Conservation (phyloP, 2,888 invertebrate species). For the Drosophila atroscutellata region DNA sequence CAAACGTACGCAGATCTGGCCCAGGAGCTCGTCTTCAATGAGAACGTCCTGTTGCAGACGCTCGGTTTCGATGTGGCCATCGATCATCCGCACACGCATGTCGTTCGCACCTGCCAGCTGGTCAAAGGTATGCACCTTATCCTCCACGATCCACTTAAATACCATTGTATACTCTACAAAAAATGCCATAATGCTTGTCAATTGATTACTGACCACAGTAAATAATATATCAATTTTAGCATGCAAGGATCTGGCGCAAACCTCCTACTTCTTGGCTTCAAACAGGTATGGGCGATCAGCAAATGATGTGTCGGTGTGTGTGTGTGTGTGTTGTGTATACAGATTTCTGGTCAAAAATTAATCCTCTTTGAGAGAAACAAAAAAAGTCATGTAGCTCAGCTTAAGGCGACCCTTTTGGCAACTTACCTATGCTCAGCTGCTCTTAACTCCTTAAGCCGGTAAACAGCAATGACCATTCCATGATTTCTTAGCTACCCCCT, state of each 20-base stretch:
- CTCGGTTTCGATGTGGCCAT: slow-evolving; percentile 99
- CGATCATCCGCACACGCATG: slow-evolving; percentile 99
- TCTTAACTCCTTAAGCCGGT: not conserved
- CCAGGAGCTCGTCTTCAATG: slow-evolving; percentile 97
- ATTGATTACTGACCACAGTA: slow-evolving; percentile 58
- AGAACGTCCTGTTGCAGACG: slow-evolving; percentile 98
- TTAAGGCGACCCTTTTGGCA: slow-evolving; percentile 1
- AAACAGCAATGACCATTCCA: slow-evolving; percentile 11
- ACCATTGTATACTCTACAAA: slow-evolving; percentile 15
- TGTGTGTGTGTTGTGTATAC: not conserved
- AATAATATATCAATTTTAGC: slow-evolving; percentile 86
- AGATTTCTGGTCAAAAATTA: not conserved
- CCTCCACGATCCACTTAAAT: slow-evolving; percentile 25
- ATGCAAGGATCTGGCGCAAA: slow-evolving; percentile 98
- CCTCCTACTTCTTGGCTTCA: slow-evolving; percentile 99
- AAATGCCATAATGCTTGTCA: slow-evolving; percentile 27
- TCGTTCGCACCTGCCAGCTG: slow-evolving; percentile 97
- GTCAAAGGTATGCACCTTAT: slow-evolving; percentile 90
- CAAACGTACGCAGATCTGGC: slow-evolving; percentile 91
- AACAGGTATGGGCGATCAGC: slow-evolving; percentile 89
- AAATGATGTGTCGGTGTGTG: slow-evolving; percentile 9
- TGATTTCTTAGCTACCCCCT: slow-evolving; percentile 3
- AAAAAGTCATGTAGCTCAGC: slow-evolving; percentile 13
- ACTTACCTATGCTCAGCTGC: slow-evolving; percentile 24
- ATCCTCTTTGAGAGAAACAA: slow-evolving; percentile 4